phyloP scores from a whole-genome alignment of 2,888 invertebrate genomes.

The Eilema caniola region DNA sequence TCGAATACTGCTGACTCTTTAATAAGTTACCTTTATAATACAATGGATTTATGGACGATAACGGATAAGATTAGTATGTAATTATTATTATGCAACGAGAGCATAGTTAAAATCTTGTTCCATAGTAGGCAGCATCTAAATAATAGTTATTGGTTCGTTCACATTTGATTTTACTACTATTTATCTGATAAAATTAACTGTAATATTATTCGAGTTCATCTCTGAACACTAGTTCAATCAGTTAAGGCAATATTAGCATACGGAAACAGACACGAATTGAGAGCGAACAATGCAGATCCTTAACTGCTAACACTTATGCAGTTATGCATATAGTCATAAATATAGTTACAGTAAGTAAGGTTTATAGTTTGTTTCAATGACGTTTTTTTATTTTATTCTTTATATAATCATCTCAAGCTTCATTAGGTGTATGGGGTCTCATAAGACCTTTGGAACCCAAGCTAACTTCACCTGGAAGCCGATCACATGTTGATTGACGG shows the following conservation, averaged over 20 bases:
- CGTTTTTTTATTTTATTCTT: background rate
- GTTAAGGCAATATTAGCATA: slow-evolving; percentile 48
- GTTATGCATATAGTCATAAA: no score
- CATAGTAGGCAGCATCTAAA: no score
- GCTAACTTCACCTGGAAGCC: no score
- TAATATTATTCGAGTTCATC: slow-evolving; percentile 30
- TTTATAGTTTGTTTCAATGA: background rate
- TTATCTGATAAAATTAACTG: background rate
- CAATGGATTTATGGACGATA: no score
- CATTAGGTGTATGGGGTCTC: no score
- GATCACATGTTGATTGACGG: no score
- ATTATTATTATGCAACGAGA: no score
- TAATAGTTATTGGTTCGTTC: background rate
- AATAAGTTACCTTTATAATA: no score
- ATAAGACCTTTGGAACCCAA: no score
- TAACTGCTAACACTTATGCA: background rate
- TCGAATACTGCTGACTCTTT: background rate
- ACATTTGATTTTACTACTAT: background rate
- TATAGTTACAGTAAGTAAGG: background rate
- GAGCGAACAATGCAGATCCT: background rate
- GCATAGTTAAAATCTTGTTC: no score
- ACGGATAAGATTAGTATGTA: no score
- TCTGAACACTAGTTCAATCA: slow-evolving; percentile 37
- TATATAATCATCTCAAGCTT: no score
- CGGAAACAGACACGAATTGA: slow-evolving; percentile 2